A percentile compares a stretch with the other conserved stretches of the same genome.
These are phyloP conservation scores for Tetramorium parvispinum DNA, from an alignment of 1,140 invertebrate genomes.

Conservation along the genomic window DNA sequence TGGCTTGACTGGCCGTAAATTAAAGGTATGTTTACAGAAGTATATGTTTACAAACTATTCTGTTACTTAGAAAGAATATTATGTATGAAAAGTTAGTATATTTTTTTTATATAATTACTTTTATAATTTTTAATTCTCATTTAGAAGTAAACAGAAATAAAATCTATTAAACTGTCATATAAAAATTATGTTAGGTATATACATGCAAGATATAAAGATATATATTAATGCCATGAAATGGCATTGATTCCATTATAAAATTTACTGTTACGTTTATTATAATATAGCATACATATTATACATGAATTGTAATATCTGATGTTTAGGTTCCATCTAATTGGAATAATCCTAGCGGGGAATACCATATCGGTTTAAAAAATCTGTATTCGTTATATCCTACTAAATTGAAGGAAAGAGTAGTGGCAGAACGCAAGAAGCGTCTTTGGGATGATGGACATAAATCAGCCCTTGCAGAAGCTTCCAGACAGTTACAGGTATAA, in stretches of 20 bases:
- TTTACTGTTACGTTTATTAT: not conserved
- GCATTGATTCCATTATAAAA: not conserved
- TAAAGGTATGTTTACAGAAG: slow-evolving; percentile 91
- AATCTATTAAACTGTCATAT: not conserved
- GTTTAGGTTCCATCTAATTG: slow-evolving; percentile 92
- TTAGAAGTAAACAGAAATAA: not conserved
- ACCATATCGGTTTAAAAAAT: slow-evolving; percentile 94
- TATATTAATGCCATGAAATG: not conserved
- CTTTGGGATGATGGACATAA: slow-evolving; percentile 95
- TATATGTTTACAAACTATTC: slow-evolving; percentile 80
- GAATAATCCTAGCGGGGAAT: slow-evolving; percentile 94
- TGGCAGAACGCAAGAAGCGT: slow-evolving; percentile 93
- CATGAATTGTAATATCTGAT: slow-evolving; percentile 10
- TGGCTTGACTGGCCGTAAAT: slow-evolving; percentile 94
- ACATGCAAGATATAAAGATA: not conserved
- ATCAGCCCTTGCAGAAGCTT: slow-evolving; percentile 91
- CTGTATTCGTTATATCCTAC: slow-evolving; percentile 95
- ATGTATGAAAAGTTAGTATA: not conserved
- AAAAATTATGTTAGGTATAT: not conserved
- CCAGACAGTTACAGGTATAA: slow-evolving; percentile 88
- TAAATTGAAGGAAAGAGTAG: slow-evolving; percentile 93
- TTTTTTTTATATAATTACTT: not conserved
- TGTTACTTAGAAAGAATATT: not conserved
- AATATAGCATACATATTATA: not conserved
- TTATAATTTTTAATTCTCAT: not conserved